Evolutionary conservation across 2,797 vertebrate genomes (phyloP).

Genomic region (Sylvia borin): DNA sequence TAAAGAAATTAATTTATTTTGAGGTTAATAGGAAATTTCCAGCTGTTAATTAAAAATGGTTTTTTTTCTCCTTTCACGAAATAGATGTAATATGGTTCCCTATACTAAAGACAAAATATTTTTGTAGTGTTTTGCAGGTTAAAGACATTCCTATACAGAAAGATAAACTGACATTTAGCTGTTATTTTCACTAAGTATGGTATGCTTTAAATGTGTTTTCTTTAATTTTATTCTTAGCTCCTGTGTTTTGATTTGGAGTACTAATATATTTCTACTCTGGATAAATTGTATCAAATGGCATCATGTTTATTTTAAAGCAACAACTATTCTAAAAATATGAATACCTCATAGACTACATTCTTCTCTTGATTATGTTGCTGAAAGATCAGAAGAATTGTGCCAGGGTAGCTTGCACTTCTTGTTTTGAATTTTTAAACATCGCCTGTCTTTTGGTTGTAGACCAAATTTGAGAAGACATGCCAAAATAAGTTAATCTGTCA

Average conservation of each 20-base stretch:
- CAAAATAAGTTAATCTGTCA: not conserved
- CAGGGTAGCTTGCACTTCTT: not conserved
- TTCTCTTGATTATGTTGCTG: not conserved
- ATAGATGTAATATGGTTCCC: not conserved
- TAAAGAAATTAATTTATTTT: conserved; percentile 48
- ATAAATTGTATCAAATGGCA: not conserved
- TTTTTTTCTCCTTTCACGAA: not conserved
- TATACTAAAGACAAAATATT: not conserved
- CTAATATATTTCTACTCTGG: not conserved
- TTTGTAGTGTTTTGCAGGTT: not conserved
- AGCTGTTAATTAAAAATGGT: not conserved
- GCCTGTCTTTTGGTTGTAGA: not conserved
- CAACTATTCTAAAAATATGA: not conserved
- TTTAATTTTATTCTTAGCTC: not conserved
- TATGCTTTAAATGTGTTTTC: not conserved
- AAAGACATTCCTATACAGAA: not conserved
- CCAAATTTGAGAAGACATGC: not conserved
- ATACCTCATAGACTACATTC: not conserved
- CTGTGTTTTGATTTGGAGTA: not conserved
- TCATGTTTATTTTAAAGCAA: not conserved
- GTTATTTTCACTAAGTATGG: not conserved
- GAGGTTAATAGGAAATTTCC: conserved; percentile 22
- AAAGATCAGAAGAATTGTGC: not conserved
- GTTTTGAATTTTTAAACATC: not conserved
- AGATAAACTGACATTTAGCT: not conserved